Base-by-base conservation (phyloP, 2,113 vertebrate species). In the Pelobates fuscus region DNA sequence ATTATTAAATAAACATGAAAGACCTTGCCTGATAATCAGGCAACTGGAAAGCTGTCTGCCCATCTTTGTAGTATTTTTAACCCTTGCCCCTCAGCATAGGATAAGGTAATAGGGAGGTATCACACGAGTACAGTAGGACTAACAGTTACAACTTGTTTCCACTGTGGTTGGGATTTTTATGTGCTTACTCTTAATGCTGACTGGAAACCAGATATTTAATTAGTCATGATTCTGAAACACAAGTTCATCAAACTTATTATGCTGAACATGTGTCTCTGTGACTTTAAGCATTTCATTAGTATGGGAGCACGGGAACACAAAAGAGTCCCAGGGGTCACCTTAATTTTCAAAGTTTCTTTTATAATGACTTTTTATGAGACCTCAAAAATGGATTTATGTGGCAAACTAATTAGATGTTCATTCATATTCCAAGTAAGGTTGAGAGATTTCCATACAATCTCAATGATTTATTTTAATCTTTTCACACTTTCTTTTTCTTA, bases 211-310 rank as follows among this genome's bases (percentile, higher is more conserved):
- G 57, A 37, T 14, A 1, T 23, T 46, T 46, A 71, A 60, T 71
- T 71, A 46, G 37, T 57, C 30, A 43, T 64, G n/a, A 20, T 18
- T 41, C 67, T 59, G 6, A 44, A 27, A 60, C 25, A 21, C 55
- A 26, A 58, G 68, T 71, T 71, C 58, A 25, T 71, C 57, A 61
- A 60, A 61, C 57, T 71, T 71, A 58, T 71, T 26, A 71, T 71
- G 37, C 69, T 27, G 57, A 71, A 46, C 69, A 71, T 71, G 69
- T 23, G 41, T 61, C 69, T 61, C 26, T 61, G 26, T 32, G 70
- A 71, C 70, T 71, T 71, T 62, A 30, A 43, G 58, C 70, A 49
- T 27, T 71, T 52, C 70, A 71, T 71, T 63, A 61, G 43, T 30
- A 12, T 24, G 44, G 25, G 70, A 62, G 43, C 37, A 14, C 32